A percentile compares a stretch with the other conserved stretches of the same genome.
These are phyloP conservation scores for Gobius niger DNA, from an alignment of 2,113 vertebrate species.

Conservation along the genomic window DNA sequence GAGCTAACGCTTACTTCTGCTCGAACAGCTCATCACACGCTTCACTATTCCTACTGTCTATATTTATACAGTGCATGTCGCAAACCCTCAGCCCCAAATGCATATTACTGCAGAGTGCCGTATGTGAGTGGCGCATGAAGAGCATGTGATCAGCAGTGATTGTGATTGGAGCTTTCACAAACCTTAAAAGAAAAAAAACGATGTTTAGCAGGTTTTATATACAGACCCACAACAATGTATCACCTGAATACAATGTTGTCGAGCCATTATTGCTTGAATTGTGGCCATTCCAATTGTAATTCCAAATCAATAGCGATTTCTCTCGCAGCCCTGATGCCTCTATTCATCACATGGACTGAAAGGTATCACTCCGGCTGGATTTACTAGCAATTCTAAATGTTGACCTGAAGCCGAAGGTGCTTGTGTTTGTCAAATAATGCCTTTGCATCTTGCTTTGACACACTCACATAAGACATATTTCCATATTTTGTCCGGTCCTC, in stretches of 20 bases:
- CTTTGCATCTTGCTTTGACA: conserved; percentile 42
- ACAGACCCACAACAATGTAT: too few species aligned
- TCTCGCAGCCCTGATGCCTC: too few species aligned
- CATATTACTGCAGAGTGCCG: conserved; percentile 4
- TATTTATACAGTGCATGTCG: conserved; percentile 7
- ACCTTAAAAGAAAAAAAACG: neutral
- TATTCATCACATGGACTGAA: conserved; percentile 20
- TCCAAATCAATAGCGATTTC: neutral
- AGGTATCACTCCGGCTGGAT: neutral
- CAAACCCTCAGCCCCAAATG: neutral
- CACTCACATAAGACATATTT: conserved; percentile 32
- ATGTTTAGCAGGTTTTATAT: neutral
- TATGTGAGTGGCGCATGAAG: neutral
- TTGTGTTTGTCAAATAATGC: conserved; percentile 37
- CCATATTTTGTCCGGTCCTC: conserved; percentile 33
- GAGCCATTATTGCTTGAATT: too few species aligned
- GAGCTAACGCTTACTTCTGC: conserved; percentile 3
- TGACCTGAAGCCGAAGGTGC: neutral
- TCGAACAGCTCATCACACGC: conserved; percentile 7
- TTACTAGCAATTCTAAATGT: neutral
- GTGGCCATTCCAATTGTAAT: neutral
- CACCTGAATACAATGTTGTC: too few species aligned
- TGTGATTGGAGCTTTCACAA: neutral
- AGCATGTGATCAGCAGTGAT: neutral
- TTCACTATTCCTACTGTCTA: conserved; percentile 6